Conservation (phyloP, 2,888 invertebrate species). For the Emmelina monodactyla region DNA sequence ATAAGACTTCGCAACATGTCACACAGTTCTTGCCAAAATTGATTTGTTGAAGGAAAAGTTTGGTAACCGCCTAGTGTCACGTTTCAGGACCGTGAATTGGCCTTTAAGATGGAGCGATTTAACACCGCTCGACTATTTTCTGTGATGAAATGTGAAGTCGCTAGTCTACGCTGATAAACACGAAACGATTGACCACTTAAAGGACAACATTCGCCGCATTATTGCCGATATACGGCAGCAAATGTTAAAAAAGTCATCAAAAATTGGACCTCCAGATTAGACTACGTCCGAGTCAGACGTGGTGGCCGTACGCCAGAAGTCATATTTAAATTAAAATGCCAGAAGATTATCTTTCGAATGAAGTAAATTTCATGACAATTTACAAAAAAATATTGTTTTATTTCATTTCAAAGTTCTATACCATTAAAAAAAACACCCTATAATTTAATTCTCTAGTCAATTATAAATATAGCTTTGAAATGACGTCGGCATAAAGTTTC, state of each 20-base stretch:
- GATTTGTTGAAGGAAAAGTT: not conserved
- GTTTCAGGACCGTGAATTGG: constrained; percentile 8
- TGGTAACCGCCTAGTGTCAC: constrained; percentile 1
- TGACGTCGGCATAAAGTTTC: too few species aligned
- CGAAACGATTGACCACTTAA: constrained; percentile 2
- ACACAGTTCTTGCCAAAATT: not conserved
- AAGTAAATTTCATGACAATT: not conserved
- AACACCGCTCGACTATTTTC: constrained; percentile 9
- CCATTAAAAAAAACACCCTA: constrained; percentile 5
- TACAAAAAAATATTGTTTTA: not conserved
- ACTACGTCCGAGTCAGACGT: constrained; percentile 16
- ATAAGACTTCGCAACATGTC: not conserved
- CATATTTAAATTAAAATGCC: constrained; percentile 16
- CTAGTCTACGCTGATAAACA: constrained; percentile 6
- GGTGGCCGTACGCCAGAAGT: constrained; percentile 18
- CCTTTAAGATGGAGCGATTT: constrained; percentile 9
- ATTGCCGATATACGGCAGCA: constrained; percentile 15
- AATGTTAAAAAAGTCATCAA: constrained; percentile 17
- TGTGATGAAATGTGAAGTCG: constrained; percentile 10
- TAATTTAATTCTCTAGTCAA: too few species aligned
- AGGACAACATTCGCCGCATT: constrained; percentile 13
- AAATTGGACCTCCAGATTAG: constrained; percentile 18
- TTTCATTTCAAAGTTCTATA: constrained; percentile 7
- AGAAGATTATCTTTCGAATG: too few species aligned
- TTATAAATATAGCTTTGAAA: too few species aligned